Evolutionary conservation across 2,113 vertebrate genomes (phyloP).

Genomic region (Gobius niger): DNA sequence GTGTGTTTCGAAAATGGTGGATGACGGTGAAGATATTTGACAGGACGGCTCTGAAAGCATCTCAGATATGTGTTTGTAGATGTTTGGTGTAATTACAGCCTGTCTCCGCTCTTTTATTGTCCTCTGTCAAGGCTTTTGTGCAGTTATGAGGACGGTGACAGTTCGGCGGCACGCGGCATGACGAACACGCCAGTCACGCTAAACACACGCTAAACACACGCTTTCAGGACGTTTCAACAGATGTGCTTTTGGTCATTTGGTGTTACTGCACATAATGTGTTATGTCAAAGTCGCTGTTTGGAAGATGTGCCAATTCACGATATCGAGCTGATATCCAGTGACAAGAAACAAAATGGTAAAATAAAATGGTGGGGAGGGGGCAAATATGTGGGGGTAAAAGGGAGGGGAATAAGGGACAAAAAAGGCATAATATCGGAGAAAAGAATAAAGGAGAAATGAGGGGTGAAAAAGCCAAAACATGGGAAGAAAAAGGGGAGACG

Average conservation of each 20-base stretch:
- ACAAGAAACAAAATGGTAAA: too few species aligned
- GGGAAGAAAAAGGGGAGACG: too few species aligned
- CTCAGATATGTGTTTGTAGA: not conserved
- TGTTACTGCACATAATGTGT: not conserved
- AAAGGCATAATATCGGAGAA: too few species aligned
- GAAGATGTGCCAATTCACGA: too few species aligned
- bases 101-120: not conserved
- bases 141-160: not conserved
- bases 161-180: not conserved
- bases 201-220: not conserved
- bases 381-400: too few species aligned
- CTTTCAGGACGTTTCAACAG: not conserved
- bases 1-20: not conserved
- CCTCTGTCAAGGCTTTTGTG: not conserved
- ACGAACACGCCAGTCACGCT: not conserved
- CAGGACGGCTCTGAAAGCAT: not conserved
- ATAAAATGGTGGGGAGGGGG: too few species aligned
- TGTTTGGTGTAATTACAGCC: not conserved
- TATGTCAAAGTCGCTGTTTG: too few species aligned
- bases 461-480: too few species aligned
- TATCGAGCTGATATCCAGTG: too few species aligned
- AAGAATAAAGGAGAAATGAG: too few species aligned
- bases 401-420: too few species aligned
- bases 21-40: not conserved
- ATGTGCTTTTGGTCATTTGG: not conserved